Conservation (phyloP, 2,797 vertebrate genomes). For the Notamacropus eugenii region DNA sequence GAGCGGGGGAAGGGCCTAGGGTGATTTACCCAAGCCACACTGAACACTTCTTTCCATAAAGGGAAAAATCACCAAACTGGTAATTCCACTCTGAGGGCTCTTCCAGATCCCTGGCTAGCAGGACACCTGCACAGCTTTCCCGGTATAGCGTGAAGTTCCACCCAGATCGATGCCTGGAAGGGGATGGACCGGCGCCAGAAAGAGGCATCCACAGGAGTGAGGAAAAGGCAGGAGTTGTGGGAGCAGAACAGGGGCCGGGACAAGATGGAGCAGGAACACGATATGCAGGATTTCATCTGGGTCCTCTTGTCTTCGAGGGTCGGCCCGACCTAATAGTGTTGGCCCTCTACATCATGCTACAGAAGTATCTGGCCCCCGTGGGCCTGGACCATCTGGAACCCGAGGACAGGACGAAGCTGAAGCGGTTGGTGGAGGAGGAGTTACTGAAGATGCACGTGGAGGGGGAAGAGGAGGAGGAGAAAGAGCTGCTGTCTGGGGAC, state of each 20-base stretch:
- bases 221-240: slow-evolving; percentile 67
- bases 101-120: background rate
- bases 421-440: slow-evolving; percentile 87
- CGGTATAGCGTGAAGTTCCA: background rate
- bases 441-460: slow-evolving; percentile 89
- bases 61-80: slow-evolving; percentile 4
- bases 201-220: background rate
- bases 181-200: slow-evolving; percentile 35
- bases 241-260: slow-evolving; percentile 12
- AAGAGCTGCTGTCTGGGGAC: background rate
- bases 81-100: background rate
- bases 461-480: background rate
- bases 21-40: slow-evolving; percentile 26
- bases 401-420: slow-evolving; percentile 82
- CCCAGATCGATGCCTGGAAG: background rate
- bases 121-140: background rate
- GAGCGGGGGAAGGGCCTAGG: background rate
- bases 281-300: slow-evolving; percentile 73
- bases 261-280: slow-evolving; percentile 69
- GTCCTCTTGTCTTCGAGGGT: slow-evolving; percentile 64
- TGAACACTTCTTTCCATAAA: background rate
- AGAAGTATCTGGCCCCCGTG: slow-evolving; percentile 81
- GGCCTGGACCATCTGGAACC: slow-evolving; percentile 80
- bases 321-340: slow-evolving; percentile 83
- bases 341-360: slow-evolving; percentile 86